phyloP scores from a whole-genome alignment of 2,113 vertebrate species.

The Caloenas nicobarica region DNA sequence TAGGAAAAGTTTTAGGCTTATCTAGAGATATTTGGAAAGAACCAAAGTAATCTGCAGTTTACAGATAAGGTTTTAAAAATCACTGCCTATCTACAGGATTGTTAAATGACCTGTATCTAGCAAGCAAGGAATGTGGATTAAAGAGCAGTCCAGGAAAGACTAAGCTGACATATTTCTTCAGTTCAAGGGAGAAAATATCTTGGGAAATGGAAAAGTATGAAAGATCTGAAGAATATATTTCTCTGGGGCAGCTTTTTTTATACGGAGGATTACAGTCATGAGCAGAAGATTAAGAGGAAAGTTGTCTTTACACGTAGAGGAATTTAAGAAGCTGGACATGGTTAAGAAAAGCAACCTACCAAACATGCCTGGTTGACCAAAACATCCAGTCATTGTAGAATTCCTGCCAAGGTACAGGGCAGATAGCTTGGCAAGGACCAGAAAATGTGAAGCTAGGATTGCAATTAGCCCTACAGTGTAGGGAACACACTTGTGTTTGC shows the following conservation, averaged over 20 bases:
- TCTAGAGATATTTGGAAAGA: not conserved
- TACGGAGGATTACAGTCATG: constrained; percentile 21
- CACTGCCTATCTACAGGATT: not conserved
- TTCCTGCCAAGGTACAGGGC: constrained; percentile 6
- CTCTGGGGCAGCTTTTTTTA: constrained; percentile 32
- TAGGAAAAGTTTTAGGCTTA: not conserved
- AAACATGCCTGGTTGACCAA: not conserved
- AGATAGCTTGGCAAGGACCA: constrained; percentile 11
- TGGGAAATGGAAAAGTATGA: not conserved
- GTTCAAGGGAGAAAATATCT: constrained; percentile 18
- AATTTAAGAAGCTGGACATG: not conserved
- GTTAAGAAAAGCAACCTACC: constrained; percentile 31
- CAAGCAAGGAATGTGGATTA: constrained; percentile 46
- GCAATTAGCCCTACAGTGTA: not conserved
- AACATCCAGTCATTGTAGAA: not conserved
- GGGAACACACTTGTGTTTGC: not conserved
- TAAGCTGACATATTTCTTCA: constrained; percentile 15
- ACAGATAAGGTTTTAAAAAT: constrained; percentile 34
- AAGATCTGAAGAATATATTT: constrained; percentile 46
- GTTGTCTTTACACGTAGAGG: not conserved
- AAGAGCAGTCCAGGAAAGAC: constrained; percentile 21
- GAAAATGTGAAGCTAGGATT: constrained; percentile 13
- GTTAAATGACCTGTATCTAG: constrained; percentile 26
- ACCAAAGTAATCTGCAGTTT: constrained; percentile 21
- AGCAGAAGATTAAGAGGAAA: constrained; percentile 26